Base-by-base conservation (phyloP, 2,888 invertebrate genomes). In the Charanyca ferruginea region DNA sequence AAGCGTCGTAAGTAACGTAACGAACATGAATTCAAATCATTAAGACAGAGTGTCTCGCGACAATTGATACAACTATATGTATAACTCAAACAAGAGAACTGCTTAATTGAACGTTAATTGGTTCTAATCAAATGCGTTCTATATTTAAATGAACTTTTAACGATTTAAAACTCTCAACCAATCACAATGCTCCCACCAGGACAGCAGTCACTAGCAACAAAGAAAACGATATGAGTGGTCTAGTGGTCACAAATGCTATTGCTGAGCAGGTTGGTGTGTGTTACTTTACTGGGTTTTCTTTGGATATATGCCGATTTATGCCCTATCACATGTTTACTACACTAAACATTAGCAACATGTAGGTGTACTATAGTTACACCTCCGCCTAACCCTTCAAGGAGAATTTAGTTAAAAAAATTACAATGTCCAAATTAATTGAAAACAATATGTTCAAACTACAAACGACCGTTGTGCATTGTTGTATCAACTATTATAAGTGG, bases 41-140 rank as follows among this genome's bases (percentile, higher is more conserved):
- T 88, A 89, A 89, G 86, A 87, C 74, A 85, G 83, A 86, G 85
- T 79, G 87, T 81, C 88, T 87, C 85, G 89, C 89, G 90, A 90
- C 91, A 93, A 92, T 93, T 93, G 91, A 89, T 85, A 85, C 87
- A 84, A 85, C 89, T 84, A 85, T 38, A 16, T 16, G 38, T 88
- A 87, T 86, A 85, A 87, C 85, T 84, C 86, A 90, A 91, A 90
- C 90, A 89, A 91, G 91, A 90, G 91, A 88, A 89, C 89, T 86
- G 90, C 89, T 94, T 94, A 94, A 95, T 94, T 94, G 91, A 88
- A 89, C 89, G 88, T 94, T 94, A 95, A 95, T 94, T 95, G 94
- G 85, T 89, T 93, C 86, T 95, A 95, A 95, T 95, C 94, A 93
- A 94, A 93, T 92, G 93, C 91, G 94, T 94, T 93, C 94, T 94